Evolutionary conservation across 2,797 vertebrate genomes (phyloP).

Genomic region (Pantherophis alleghaniensis): DNA sequence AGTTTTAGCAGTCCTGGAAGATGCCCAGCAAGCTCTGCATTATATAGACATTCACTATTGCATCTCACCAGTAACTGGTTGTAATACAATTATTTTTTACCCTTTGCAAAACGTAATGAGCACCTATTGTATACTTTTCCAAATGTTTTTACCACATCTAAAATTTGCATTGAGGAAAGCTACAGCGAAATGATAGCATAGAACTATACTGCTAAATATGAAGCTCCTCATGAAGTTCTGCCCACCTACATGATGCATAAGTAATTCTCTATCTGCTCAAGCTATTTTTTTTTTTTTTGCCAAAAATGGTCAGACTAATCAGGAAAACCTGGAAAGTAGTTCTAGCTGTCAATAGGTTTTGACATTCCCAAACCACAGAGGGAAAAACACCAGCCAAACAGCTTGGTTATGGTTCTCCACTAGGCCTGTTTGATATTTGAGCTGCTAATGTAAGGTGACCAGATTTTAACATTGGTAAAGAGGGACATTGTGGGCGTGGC

Average conservation of each 20-base stretch:
- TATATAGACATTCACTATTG: neutral
- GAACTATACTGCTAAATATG: neutral
- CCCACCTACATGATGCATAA: conserved; percentile 13
- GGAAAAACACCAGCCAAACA: neutral
- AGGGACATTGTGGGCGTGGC: too few relatives aligned
- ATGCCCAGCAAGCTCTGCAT: neutral
- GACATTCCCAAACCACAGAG: neutral
- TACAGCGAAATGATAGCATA: neutral
- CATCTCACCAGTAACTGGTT: neutral
- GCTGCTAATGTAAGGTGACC: neutral
- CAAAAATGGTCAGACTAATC: conserved; percentile 21
- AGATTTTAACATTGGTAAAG: too few relatives aligned
- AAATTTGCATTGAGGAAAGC: neutral
- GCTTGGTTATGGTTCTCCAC: neutral
- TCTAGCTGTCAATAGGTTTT: conserved; percentile 4
- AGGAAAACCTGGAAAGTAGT: conserved; percentile 3
- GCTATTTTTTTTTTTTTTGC: neutral
- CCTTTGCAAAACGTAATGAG: neutral
- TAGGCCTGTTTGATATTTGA: neutral
- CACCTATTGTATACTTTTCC: neutral
- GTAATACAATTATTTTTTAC: neutral
- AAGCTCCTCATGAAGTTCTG: neutral
- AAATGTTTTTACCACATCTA: neutral
- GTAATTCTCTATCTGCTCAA: conserved; percentile 10
- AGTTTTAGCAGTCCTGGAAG: neutral